These are phyloP conservation scores for Cloeon dipterum DNA, from an alignment of 2,888 invertebrate species.

Conservation along the genomic window DNA sequence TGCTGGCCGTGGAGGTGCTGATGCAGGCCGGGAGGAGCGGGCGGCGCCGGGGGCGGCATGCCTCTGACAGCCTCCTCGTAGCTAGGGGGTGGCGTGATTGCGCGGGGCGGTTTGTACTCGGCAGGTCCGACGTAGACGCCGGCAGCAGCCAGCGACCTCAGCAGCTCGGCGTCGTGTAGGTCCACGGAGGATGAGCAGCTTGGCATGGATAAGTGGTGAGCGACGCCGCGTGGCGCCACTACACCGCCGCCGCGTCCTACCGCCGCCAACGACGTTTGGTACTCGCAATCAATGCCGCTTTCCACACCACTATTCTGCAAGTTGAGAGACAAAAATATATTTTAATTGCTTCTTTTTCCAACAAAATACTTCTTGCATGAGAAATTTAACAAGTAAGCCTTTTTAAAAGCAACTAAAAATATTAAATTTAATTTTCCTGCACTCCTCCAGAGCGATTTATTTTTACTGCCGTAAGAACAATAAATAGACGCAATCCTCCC, in stretches of 20 bases:
- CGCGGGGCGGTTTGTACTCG: background rate
- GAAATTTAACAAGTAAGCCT: too few relatives aligned
- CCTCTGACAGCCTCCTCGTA: constrained; percentile 7
- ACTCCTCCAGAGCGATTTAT: too few relatives aligned
- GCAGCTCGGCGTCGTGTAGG: background rate
- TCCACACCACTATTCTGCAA: too few relatives aligned
- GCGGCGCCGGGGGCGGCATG: constrained; percentile 4
- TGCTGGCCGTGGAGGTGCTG: too few relatives aligned
- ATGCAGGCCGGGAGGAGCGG: too few relatives aligned
- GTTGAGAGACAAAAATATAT: background rate
- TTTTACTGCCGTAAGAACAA: too few relatives aligned
- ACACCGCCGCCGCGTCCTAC: background rate
- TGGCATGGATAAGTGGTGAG: constrained; percentile 1
- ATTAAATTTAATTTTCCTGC: too few relatives aligned
- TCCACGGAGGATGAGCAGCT: background rate
- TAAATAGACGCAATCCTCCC: too few relatives aligned
- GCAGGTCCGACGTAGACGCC: background rate
- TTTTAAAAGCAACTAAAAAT: too few relatives aligned
- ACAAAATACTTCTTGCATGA: too few relatives aligned
- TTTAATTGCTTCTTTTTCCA: too few relatives aligned
- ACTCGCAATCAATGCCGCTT: too few relatives aligned
- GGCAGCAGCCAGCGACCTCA: background rate
- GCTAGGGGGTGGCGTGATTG: constrained; percentile 7
- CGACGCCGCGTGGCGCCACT: background rate
- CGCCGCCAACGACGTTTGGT: background rate